Evolutionary conservation across 1,140 invertebrate species (phyloP), one percentile per base, ranked within the genome.

Genomic region (Trichomalopsis sarcophagae): DNA sequence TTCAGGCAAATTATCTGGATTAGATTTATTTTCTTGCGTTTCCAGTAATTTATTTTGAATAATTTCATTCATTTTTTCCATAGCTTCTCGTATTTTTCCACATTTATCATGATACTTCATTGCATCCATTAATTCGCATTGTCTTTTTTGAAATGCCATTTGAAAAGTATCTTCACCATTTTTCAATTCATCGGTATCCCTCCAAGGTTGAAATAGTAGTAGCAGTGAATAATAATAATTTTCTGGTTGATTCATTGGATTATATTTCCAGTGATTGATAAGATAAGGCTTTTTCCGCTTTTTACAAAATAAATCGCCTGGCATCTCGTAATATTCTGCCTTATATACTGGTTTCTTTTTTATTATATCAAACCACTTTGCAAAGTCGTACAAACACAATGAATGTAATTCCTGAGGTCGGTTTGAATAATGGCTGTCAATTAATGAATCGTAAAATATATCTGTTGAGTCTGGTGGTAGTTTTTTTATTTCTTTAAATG

Each of bases 371-470:
- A 84, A 88, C 82, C 75, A 87, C 81, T 74, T 84, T 17, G 82
- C 87, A 86, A 88, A 89, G 73, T 89, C 88, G 75, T 87, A 89
- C 14, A 86, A 84, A 66, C 66, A 81, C 3, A 86, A 36, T 14
- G 77, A 73, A 81, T 88, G 74, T 81, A 89, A 75, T 78, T 83
- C 68, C 47, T 68, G 14, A 73, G 80, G 87, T 85, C 89, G 82
- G 21, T 87, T 88, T 11, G 89, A 87, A 84, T 90, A 90, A 85
- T 89, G 81, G 75, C 62, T 80, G 85, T 89, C 89, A 69, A 89
- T 83, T 14, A 90, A 81, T 40, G 86, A 87, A n/a, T 87, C 82
- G 79, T 75, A 89, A 86, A 88, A 90, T 62, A 90, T 62, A 77
- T 91, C 86, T 11, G 86, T 89, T 14, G 87, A 89, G 14, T 88